Conservation (phyloP, 2,113 vertebrate species). For the Chlamydotis undulata region DNA sequence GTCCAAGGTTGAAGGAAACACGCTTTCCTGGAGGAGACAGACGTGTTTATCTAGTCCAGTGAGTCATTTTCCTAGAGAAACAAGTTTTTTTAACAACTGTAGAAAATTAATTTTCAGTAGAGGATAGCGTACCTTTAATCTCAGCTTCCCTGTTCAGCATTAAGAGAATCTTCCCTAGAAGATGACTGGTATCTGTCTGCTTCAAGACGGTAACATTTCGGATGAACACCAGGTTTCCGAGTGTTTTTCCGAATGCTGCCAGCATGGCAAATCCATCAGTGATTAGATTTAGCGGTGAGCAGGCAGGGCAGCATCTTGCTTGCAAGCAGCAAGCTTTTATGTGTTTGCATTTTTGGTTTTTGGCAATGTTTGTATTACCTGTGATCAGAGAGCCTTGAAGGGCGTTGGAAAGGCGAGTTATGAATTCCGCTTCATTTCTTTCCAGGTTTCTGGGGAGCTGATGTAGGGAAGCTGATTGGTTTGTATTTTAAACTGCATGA, state of each 20-base stretch:
- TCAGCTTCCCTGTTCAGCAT: constrained; percentile 61
- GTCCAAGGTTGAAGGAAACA: constrained; percentile 5
- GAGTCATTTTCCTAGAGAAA: constrained; percentile 53
- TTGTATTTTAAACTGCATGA: background rate
- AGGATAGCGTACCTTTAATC: constrained; percentile 60
- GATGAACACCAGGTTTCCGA: constrained; percentile 41
- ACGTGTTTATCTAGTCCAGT: constrained; percentile 52
- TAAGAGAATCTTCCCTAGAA: constrained; percentile 58
- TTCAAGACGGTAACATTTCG: constrained; percentile 30
- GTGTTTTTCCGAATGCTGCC: constrained; percentile 6
- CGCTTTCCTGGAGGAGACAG: background rate
- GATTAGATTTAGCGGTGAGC: constrained; percentile 18
- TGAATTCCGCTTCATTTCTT: background rate
- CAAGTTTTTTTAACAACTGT: constrained; percentile 61
- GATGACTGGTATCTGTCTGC: constrained; percentile 50
- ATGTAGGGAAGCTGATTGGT: background rate
- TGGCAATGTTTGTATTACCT: background rate
- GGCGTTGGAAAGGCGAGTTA: background rate
- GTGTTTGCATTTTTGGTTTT: background rate
- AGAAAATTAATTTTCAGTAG: constrained; percentile 73
- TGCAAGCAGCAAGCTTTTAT: constrained; percentile 11
- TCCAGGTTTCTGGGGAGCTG: background rate
- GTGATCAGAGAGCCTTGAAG: constrained; percentile 26
- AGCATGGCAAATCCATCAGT: constrained; percentile 62
- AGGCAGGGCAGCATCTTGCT: background rate